Percentiles rank a stretch among this genome's conserved stretches.
These are phyloP conservation scores for Apis laboriosa DNA, from an alignment of 1,140 invertebrate species.

Conservation along the genomic window DNA sequence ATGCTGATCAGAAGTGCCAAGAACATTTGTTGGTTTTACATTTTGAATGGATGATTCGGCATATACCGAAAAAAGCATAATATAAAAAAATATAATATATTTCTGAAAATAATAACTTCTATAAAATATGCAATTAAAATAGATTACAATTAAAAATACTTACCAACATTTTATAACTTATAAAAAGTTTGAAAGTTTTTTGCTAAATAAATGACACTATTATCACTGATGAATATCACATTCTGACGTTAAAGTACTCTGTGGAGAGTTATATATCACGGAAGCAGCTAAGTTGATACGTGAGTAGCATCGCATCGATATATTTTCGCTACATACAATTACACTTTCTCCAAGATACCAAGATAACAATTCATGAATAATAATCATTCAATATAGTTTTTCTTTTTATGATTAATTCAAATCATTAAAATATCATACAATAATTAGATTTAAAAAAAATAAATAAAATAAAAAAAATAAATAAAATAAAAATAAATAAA, in stretches of 20 bases:
- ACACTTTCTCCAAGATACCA: conserved; percentile 57
- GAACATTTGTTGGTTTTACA: conserved; percentile 67
- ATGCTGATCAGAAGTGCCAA: conserved; percentile 72
- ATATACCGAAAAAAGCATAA: conserved; percentile 22
- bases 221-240: conserved; percentile 61
- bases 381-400: conserved; percentile 40
- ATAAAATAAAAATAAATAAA: neutral
- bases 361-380: conserved; percentile 53
- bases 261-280: conserved; percentile 72
- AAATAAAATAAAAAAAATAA: neutral
- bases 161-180: conserved; percentile 55
- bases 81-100: conserved; percentile 31
- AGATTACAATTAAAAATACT: conserved; percentile 28
- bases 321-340: conserved; percentile 47
- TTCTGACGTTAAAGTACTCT: conserved; percentile 42
- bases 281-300: conserved; percentile 66
- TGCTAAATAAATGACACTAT: conserved; percentile 32
- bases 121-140: conserved; percentile 1
- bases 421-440: neutral
- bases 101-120: conserved; percentile 56
- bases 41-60: conserved; percentile 62
- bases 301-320: conserved; percentile 62
- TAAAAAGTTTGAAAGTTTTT: neutral
- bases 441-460: neutral
- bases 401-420: neutral